Conservation (phyloP, 1,140 invertebrate species). For the Atta colombica region DNA sequence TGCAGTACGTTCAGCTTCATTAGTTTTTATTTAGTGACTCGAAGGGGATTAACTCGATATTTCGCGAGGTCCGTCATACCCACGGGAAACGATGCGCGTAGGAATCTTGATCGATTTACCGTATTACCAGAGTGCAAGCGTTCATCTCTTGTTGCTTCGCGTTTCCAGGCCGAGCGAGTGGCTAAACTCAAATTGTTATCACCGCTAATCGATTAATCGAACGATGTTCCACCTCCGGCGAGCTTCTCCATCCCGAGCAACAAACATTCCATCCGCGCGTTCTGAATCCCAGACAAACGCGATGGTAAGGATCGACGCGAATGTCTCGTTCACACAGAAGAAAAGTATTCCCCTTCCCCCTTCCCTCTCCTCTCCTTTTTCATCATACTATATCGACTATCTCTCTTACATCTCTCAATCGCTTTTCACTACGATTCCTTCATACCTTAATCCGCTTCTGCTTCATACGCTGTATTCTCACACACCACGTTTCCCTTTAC, state of each 20-base stretch:
- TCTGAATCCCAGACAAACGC: constrained; percentile 43
- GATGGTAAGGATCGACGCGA: constrained; percentile 22
- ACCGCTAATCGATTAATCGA: constrained; percentile 50
- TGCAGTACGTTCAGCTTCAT: not conserved
- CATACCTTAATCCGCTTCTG: not conserved
- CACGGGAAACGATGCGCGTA: constrained; percentile 1
- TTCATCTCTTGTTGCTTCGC: constrained; percentile 49
- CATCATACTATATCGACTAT: not conserved
- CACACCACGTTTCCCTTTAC: too few relatives aligned
- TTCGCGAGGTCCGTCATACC: not conserved
- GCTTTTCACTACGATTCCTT: not conserved
- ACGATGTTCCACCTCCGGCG: constrained; percentile 30
- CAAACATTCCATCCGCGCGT: constrained; percentile 59
- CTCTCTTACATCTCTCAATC: not conserved
- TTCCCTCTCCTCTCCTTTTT: not conserved
- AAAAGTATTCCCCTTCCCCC: not conserved
- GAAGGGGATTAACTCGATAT: constrained; percentile 9
- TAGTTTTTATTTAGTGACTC: not conserved
- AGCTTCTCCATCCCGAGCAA: constrained; percentile 30
- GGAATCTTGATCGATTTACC: constrained; percentile 12
- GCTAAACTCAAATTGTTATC: constrained; percentile 59
- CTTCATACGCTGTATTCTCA: not conserved
- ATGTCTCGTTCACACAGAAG: constrained; percentile 4
- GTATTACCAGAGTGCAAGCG: constrained; percentile 23
- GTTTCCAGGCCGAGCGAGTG: constrained; percentile 39